Evolutionary conservation across 2,797 vertebrate species (phyloP).

Genomic region (Simalia tracyae): DNA sequence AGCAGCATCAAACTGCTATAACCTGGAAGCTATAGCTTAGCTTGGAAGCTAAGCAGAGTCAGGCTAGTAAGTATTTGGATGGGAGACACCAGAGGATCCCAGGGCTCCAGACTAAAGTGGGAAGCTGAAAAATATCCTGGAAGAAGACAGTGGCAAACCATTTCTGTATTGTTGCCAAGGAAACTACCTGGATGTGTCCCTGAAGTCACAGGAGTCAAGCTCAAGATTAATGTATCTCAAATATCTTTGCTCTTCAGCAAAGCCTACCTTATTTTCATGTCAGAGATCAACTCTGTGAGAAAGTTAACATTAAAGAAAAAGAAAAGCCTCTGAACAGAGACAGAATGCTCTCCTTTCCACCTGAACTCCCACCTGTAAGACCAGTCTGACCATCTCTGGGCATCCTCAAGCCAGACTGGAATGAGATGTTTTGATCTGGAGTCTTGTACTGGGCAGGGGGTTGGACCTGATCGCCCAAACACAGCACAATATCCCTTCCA

Average conservation of each 20-base stretch:
- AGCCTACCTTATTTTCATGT: background rate
- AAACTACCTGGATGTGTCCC: background rate
- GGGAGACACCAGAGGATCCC: background rate
- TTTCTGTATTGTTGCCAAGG: too few relatives aligned
- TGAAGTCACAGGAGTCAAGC: background rate
- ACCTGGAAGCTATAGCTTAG: background rate
- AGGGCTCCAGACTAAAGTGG: background rate
- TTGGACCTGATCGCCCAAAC: too few relatives aligned
- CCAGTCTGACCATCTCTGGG: too few relatives aligned
- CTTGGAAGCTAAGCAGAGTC: background rate
- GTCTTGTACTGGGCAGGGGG: too few relatives aligned
- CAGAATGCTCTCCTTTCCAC: too few relatives aligned
- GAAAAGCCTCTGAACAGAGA: background rate
- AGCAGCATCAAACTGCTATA: background rate
- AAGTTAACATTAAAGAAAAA: background rate
- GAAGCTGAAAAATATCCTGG: background rate
- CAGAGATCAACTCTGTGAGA: background rate
- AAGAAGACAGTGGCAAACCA: background rate
- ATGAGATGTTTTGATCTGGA: too few relatives aligned
- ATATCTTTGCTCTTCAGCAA: background rate
- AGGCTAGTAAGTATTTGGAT: background rate
- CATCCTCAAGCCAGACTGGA: too few relatives aligned
- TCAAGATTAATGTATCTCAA: background rate
- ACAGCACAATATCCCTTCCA: too few relatives aligned
- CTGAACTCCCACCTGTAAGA: too few relatives aligned